Evolutionary conservation across 2,888 invertebrate genomes (phyloP), one percentile per base, ranked within the genome.

Genomic region (Cistogaster globosa): DNA sequence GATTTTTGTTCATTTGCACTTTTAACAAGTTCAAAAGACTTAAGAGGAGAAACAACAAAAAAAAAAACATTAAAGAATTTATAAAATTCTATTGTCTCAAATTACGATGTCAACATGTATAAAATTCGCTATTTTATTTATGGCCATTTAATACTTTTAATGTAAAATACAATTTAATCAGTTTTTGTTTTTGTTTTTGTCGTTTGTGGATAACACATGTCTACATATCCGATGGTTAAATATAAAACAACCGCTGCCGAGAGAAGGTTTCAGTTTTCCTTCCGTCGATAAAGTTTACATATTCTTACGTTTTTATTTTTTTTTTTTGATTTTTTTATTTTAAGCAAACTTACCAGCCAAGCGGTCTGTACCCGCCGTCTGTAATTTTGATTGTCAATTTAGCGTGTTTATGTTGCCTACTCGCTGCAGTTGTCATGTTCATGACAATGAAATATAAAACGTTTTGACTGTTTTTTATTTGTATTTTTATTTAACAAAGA

Each of bases 371-470:
- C 57, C 38, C 16, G 60, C 55, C 69, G 75, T 71, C 6, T 60
- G 48, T 60, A 60, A 26, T 45, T 71, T 76, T 18, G 45, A 22
- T 22, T 81, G 74, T 68, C 74, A 81, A 48, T 75, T 74, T 36
- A 77, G 42, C 51, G 42, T 63, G 57, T 74, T 84, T 81, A 81
- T 77, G 67, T n/a, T 45, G 63, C 58, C 48, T 68, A 48, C 57
- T 53, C 38, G 68, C 69, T 78, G 84, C 81, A 75, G 65, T 85
- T 85, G 84, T 78, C 77, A 53, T 77, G 71, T 76, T 71, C 58
- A 67, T 78, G 81, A 78, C 84, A 84, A 63, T 84, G 84, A 85
- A 85, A 85, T 85, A 82, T 78, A 78, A 85, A 85, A 81, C 81
- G 48, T 32, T 53, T 79, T 60, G n/a, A 65, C 55, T 75, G 26